Evolutionary conservation across 2,113 vertebrate genomes (phyloP).

Genomic region (Acrocephalus arundinaceus): DNA sequence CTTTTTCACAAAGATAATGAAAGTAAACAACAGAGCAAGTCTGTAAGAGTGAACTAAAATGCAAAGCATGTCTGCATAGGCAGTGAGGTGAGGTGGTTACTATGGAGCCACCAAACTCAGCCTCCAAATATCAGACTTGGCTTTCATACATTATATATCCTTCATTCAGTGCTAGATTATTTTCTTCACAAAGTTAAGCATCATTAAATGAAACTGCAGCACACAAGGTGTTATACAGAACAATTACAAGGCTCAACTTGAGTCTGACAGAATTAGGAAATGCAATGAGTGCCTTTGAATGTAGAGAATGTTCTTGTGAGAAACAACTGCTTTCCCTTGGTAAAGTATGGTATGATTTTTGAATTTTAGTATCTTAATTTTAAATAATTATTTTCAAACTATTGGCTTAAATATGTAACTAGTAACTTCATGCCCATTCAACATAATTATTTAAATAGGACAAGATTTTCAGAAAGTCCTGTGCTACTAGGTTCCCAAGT

Average conservation of each 20-base stretch:
- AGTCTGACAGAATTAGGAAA: neutral
- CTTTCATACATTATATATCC: conserved; percentile 50
- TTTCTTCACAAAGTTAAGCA: neutral
- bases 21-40: conserved; percentile 50
- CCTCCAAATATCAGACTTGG: conserved; percentile 70
- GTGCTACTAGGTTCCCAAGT: neutral
- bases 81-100: conserved; percentile 75
- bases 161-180: neutral
- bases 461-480: neutral
- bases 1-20: conserved; percentile 7
- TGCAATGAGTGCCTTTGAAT: neutral
- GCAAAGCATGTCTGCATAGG: conserved; percentile 75
- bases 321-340: neutral
- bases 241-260: neutral
- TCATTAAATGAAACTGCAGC: neutral
- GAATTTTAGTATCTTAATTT: neutral
- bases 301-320: neutral
- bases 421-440: neutral
- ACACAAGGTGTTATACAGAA: neutral
- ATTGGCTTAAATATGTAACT: neutral
- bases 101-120: conserved; percentile 74
- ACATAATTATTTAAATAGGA: neutral
- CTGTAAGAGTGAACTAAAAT: conserved; percentile 70
- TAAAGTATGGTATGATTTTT: neutral
- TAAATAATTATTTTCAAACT: neutral